Evolutionary conservation across 2,797 vertebrate species (phyloP).

Genomic region (Clamator glandarius): DNA sequence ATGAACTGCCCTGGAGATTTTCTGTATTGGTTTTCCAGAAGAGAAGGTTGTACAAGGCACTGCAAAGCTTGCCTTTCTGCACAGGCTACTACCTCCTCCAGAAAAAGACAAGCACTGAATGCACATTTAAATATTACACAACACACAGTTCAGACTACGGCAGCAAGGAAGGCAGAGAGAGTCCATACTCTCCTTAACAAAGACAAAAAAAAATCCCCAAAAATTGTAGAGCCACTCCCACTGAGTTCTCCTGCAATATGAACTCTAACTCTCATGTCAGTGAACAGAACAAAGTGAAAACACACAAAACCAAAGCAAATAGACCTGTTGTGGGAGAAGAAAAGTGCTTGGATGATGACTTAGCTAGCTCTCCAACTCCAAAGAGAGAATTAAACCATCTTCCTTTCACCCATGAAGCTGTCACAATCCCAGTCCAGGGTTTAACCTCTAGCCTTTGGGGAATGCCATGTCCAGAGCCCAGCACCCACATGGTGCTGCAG

Average conservation of each 20-base stretch:
- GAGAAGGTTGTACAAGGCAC: not conserved
- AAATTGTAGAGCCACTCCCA: not conserved
- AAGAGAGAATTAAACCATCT: not conserved
- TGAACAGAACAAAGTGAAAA: not conserved
- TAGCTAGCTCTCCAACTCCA: not conserved
- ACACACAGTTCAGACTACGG: not conserved
- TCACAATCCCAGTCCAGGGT: not conserved
- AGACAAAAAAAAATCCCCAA: not conserved
- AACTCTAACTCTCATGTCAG: fast-evolving
- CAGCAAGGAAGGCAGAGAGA: not conserved
- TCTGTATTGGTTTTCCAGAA: slow-evolving; percentile 9
- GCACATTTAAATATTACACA: not conserved
- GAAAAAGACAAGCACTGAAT: not conserved
- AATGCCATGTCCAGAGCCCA: not conserved
- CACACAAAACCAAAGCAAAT: not conserved
- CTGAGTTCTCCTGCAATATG: not conserved
- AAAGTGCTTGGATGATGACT: fast-evolving
- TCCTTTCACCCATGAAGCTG: not conserved
- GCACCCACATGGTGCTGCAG: not conserved
- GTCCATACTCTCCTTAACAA: not conserved
- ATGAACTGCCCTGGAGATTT: not conserved
- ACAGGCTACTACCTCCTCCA: not conserved
- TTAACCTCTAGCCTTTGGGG: not conserved
- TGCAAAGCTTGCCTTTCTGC: not conserved
- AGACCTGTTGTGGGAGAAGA: not conserved